These are phyloP conservation scores for Dascillus cervinus DNA, from an alignment of 2,888 invertebrate species.

Conservation along the genomic window DNA sequence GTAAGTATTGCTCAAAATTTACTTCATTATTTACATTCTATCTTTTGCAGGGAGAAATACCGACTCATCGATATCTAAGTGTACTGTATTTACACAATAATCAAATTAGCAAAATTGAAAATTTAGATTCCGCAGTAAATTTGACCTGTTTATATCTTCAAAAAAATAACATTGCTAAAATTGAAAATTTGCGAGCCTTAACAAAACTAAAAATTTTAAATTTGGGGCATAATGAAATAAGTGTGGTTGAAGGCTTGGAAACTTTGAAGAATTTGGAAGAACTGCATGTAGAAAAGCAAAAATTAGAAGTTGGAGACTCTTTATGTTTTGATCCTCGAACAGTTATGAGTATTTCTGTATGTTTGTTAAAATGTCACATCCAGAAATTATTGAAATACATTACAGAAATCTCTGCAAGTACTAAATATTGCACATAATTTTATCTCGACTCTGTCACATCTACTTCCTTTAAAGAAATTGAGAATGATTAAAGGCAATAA, in stretches of 20 bases:
- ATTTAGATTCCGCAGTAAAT: constrained; percentile 46
- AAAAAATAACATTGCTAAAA: constrained; percentile 68
- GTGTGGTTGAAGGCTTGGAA: constrained; percentile 62
- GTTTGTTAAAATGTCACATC: constrained; percentile 8
- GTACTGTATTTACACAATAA: constrained; percentile 60
- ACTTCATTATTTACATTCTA: not conserved
- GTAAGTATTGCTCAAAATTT: constrained; percentile 7
- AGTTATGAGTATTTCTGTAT: constrained; percentile 51
- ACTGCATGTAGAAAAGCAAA: constrained; percentile 62
- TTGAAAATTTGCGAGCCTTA: constrained; percentile 62
- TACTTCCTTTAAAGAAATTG: constrained; percentile 47
- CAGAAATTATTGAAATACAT: constrained; percentile 13
- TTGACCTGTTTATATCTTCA: constrained; percentile 67
- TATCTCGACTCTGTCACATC: constrained; percentile 47
- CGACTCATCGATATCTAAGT: constrained; percentile 44
- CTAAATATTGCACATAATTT: constrained; percentile 59
- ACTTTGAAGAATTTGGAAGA: constrained; percentile 53
- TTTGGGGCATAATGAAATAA: constrained; percentile 59
- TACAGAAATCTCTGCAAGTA: constrained; percentile 50
- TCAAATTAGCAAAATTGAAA: constrained; percentile 50
- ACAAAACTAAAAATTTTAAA: constrained; percentile 70
- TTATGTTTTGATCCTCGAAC: constrained; percentile 63
- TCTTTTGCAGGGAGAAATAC: constrained; percentile 34
- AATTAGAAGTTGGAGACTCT: constrained; percentile 46
- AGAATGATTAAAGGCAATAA: constrained; percentile 50